These are phyloP conservation scores for Alcis repandata DNA, from an alignment of 2,888 invertebrate genomes.

Conservation along the genomic window DNA sequence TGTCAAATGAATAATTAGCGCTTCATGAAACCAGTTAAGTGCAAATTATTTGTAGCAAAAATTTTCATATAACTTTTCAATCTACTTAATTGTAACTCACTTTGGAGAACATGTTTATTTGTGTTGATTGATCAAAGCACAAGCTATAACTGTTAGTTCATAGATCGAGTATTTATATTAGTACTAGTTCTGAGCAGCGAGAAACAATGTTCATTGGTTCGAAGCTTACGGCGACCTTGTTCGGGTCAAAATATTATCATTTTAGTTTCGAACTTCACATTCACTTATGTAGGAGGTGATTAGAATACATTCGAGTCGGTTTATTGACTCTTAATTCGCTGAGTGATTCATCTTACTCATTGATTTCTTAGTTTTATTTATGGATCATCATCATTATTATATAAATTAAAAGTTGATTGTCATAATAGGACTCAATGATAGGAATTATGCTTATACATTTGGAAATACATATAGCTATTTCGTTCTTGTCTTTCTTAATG, in stretches of 20 bases:
- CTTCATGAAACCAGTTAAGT: background rate
- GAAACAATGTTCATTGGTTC: conserved; percentile 31
- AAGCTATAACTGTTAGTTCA: conserved; percentile 43
- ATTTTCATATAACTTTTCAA: background rate
- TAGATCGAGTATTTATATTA: conserved; percentile 47
- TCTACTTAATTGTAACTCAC: conserved; percentile 49
- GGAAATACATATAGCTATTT: too few species aligned
- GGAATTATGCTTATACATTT: too few species aligned
- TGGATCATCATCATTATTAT: too few species aligned
- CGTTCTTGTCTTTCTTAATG: too few species aligned
- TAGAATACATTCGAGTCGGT: background rate
- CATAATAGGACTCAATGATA: too few species aligned
- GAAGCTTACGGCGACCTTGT: conserved; percentile 42
- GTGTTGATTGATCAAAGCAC: conserved; percentile 48
- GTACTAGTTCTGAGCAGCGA: conserved; percentile 29
- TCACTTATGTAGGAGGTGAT: background rate
- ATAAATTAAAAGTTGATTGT: too few species aligned
- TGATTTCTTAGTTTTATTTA: background rate
- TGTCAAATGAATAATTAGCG: background rate
- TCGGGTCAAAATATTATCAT: conserved; percentile 32
- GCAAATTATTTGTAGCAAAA: background rate
- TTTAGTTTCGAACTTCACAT: conserved; percentile 7
- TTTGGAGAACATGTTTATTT: conserved; percentile 59
- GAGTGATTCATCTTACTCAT: background rate
- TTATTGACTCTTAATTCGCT: too few species aligned